A percentile compares a stretch with the other conserved stretches of the same genome.
phyloP scores from a whole-genome alignment of 2,888 invertebrate species.

The Drosophila diplacantha region DNA sequence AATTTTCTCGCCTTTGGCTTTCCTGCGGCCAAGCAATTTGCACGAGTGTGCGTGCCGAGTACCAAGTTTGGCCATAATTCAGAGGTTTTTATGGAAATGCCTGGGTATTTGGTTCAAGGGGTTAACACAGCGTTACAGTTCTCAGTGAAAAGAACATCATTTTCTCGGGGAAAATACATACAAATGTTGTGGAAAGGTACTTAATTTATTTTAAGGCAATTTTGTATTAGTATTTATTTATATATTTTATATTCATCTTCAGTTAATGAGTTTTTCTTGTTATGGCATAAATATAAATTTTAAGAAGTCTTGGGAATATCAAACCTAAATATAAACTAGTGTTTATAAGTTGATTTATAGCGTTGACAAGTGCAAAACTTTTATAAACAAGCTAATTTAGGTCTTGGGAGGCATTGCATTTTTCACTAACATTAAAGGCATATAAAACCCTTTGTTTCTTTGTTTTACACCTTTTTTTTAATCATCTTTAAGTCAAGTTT shows the following conservation, averaged over 20 bases:
- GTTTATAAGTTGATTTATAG: no score
- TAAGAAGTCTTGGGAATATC: no score
- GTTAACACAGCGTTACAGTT: not conserved
- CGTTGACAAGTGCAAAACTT: no score
- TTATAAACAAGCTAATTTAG: no score
- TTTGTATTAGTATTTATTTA: not conserved
- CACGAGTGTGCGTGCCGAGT: conserved; percentile 10
- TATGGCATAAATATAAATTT: no score
- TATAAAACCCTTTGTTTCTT: not conserved
- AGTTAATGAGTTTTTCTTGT: no score
- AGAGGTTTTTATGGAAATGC: conserved; percentile 16
- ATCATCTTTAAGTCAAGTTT: not conserved
- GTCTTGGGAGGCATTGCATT: no score
- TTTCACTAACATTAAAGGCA: no score
- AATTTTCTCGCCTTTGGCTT: conserved; percentile 31
- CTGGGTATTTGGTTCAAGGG: not conserved
- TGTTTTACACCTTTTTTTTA: not conserved
- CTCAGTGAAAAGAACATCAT: no score
- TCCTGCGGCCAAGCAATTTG: conserved; percentile 8
- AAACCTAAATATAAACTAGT: no score
- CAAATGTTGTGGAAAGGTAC: no score
- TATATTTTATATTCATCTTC: no score
- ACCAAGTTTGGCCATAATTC: conserved; percentile 19
- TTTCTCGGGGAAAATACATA: not conserved
- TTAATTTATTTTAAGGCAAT: not conserved